phyloP scores from a whole-genome alignment of 2,113 vertebrate genomes.

The Phocoena sinus region DNA sequence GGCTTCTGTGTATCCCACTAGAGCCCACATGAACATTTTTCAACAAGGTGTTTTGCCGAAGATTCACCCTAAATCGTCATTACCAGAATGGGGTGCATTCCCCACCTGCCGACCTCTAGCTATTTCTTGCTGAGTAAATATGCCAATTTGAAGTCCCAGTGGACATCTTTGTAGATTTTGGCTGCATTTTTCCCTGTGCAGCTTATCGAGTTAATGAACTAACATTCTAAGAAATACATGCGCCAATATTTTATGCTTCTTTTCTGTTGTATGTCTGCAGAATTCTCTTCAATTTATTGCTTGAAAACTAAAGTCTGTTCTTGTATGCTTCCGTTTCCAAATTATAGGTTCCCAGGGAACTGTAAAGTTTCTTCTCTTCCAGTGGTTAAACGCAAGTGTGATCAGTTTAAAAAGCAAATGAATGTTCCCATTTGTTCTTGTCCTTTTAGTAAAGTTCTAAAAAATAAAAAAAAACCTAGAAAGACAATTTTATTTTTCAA shows the following conservation, averaged over 20 bases:
- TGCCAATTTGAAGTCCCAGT: slow-evolving; percentile 62
- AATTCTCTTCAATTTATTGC: slow-evolving; percentile 74
- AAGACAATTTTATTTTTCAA: slow-evolving; percentile 52
- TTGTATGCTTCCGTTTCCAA: slow-evolving; percentile 66
- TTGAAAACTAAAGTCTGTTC: slow-evolving; percentile 68
- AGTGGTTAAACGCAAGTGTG: slow-evolving; percentile 60
- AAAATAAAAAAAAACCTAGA: neutral
- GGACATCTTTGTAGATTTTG: slow-evolving; percentile 69
- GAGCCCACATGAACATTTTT: slow-evolving; percentile 56
- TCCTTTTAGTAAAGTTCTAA: slow-evolving; percentile 44
- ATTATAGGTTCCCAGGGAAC: slow-evolving; percentile 61
- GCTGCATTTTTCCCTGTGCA: slow-evolving; percentile 33
- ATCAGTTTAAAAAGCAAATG: slow-evolving; percentile 68
- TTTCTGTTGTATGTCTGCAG: slow-evolving; percentile 67
- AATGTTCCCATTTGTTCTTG: slow-evolving; percentile 56
- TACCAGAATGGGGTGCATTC: slow-evolving; percentile 45
- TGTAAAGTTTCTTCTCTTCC: slow-evolving; percentile 67
- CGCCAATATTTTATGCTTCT: slow-evolving; percentile 69
- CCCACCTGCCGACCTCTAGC: neutral
- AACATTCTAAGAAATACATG: slow-evolving; percentile 67
- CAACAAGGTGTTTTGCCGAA: slow-evolving; percentile 61
- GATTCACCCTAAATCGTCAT: slow-evolving; percentile 54
- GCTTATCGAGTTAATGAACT: slow-evolving; percentile 70
- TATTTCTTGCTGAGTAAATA: slow-evolving; percentile 58
- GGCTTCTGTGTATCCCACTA: slow-evolving; percentile 42